Conservation (phyloP, 2,797 vertebrate genomes). For the Galago senegalensis region DNA sequence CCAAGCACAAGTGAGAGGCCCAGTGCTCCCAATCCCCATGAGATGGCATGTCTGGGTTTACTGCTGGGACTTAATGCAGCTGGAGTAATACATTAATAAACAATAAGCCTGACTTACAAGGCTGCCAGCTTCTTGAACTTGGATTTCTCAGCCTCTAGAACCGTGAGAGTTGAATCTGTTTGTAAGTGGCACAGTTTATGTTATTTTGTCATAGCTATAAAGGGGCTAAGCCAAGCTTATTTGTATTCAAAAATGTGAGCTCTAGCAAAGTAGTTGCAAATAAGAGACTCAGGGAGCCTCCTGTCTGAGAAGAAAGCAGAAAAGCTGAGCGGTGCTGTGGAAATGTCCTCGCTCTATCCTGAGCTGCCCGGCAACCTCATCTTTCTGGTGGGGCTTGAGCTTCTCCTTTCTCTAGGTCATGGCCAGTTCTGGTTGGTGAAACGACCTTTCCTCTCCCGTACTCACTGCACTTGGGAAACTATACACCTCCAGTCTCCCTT, state of each 20-base stretch:
- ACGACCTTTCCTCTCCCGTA: fast-evolving
- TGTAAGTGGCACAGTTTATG: too few species aligned
- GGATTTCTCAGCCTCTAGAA: neutral
- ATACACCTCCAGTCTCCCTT: fast-evolving
- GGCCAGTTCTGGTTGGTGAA: fast-evolving
- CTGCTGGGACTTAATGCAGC: neutral
- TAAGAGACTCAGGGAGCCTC: too few species aligned
- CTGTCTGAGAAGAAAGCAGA: neutral
- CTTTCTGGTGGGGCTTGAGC: neutral
- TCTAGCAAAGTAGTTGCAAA: neutral
- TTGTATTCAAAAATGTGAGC: neutral
- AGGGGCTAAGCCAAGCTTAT: neutral
- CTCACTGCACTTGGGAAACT: fast-evolving
- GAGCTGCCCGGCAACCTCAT: fast-evolving
- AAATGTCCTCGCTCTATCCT: fast-evolving
- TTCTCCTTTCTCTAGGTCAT: neutral
- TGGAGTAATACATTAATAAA: neutral
- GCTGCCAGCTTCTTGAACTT: neutral
- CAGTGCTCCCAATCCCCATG: fast-evolving
- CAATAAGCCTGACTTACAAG: neutral
- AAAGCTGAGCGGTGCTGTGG: neutral
- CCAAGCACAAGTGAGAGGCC: neutral
- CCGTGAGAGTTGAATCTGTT: neutral
- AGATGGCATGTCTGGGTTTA: neutral
- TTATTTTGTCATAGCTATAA: neutral